These are phyloP conservation scores for Corythoichthys intestinalis DNA, from an alignment of 2,113 vertebrate species.

Conservation along the genomic window DNA sequence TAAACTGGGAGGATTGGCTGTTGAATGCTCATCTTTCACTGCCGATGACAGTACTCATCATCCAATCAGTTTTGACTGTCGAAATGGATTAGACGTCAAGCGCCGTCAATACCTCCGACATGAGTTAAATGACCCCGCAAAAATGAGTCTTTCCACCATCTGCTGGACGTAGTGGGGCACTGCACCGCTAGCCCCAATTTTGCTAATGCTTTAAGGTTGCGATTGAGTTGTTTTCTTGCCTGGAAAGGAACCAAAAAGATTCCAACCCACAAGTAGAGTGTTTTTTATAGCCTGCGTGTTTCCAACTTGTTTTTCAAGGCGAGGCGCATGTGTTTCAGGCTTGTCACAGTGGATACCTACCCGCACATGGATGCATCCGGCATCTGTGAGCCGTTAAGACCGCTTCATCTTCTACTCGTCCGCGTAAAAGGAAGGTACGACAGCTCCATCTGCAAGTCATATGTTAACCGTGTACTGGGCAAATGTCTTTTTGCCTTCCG, in stretches of 20 bases:
- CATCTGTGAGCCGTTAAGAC: slow-evolving; percentile 5
- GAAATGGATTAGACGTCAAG: no score
- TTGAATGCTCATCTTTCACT: no score
- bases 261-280: not conserved
- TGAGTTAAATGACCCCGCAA: not conserved
- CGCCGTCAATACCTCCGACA: no score
- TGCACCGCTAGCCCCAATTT: not conserved
- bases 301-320: no score
- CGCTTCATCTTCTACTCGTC: slow-evolving; percentile 4
- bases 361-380: not conserved
- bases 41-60: no score
- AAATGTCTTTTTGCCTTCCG: not conserved
- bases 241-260: not conserved
- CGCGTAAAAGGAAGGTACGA: not conserved
- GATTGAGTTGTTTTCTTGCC: not conserved
- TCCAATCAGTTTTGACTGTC: no score
- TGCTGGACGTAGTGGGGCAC: not conserved
- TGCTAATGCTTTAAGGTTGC: not conserved
- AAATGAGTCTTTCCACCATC: not conserved
- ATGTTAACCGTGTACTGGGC: not conserved
- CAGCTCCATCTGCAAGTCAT: slow-evolving; percentile 4
- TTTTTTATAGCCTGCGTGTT: not conserved
- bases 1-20: no score
- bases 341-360: slow-evolving; percentile 7
- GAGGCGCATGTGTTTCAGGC: not conserved